Evolutionary conservation across 2,797 vertebrate genomes (phyloP), one percentile per base, ranked within the genome.

Genomic region (Melanogrammus aeglefinus): DNA sequence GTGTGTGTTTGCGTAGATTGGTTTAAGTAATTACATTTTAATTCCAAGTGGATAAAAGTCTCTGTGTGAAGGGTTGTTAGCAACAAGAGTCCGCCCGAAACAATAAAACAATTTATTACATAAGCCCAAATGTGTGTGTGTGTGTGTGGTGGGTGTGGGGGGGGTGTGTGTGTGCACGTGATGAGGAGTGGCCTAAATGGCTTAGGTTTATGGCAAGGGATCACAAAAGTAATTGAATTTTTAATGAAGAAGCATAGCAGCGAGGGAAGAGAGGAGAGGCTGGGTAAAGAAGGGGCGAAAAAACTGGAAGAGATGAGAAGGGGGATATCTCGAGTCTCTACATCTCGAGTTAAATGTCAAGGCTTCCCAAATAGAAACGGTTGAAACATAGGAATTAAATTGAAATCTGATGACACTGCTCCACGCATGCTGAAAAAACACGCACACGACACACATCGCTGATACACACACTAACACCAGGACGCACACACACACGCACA

Each of bases 321-420:
- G 8, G 3, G 63, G 63, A 66, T 12, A 66, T 21, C 6, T n/a
- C 63, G 6, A 5, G 24, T 73, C n/a, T 57, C 77, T 80, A 77
- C 84, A 81, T 1, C 82, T 63, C 87, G 82, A 90, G 91, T 94
- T 91, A 92, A 92, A 91, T 87, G 92, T 87, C 91, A 93, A 88
- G n/a, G 81, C 73, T 82, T 82, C 77, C 87, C n/a, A n/a, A 89
- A 83, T 90, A n/a, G n/a, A n/a, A 91, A 91, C 87, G 75, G 84
- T 82, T 89, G 90, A n/a, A n/a, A 85, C 89, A 86, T 70, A 89
- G 0, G 0, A 83, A 92, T 89, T 78, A 3, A 84, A 91, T 88
- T 85, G n/a, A n/a, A n/a, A 78, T 87, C 80, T 83, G 91, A 91
- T n/a, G n/a, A n/a, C n/a, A n/a, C n/a, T n/a, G n/a, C n/a, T n/a